Base-by-base conservation (phyloP, 2,797 vertebrate species). In the Morus bassanus region DNA sequence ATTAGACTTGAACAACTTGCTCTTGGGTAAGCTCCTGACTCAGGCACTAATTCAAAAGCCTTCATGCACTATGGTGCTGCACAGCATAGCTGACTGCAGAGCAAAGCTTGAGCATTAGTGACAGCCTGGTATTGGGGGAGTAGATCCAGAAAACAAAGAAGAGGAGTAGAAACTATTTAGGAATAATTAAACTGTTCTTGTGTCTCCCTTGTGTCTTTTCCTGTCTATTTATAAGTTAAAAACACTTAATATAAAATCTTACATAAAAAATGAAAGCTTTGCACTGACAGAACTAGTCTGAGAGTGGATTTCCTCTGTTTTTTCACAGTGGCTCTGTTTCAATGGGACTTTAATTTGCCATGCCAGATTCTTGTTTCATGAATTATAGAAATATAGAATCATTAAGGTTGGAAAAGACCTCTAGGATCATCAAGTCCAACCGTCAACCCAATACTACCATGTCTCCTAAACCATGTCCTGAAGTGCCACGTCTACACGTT, bases 61-160 rank as follows among this genome's bases (percentile, higher is more conserved):
- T 51, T 53, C 13, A 4, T 33, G 11, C 11, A 4, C 48, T 41
- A 9, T 0, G 0, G 56, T 43, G 56, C 77, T 70, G 51, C 51
- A 15, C 67, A 39, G 81, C 1, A 0, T 12, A n/a, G 41, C 77
- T 43, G 54, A 31, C 45, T 63, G 85, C 68, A 76, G 64, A 89
- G 39, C 25, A 64, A 31, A 76, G 11, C 30, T n/a, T 45, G 53
- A 41, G 39, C 43, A 18, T 16, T 56, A 46, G 61, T 39, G 76
- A 69, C 75, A 85, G 53, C 45, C 37, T 78, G 41, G 30, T 72
- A 12, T 11, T 48, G 2, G 24, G 57, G 37, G 23, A 91, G 30
- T 7, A 78, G 46, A 53, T 30, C 56, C 54, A n/a, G 50, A 79
- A 91, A 79, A 59, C n/a, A 61, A 33, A 87, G 75, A 61, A 59